Base-by-base conservation (phyloP, 53 echinoderm and acorn worm genomes). In the Luidia sarsii region DNA sequence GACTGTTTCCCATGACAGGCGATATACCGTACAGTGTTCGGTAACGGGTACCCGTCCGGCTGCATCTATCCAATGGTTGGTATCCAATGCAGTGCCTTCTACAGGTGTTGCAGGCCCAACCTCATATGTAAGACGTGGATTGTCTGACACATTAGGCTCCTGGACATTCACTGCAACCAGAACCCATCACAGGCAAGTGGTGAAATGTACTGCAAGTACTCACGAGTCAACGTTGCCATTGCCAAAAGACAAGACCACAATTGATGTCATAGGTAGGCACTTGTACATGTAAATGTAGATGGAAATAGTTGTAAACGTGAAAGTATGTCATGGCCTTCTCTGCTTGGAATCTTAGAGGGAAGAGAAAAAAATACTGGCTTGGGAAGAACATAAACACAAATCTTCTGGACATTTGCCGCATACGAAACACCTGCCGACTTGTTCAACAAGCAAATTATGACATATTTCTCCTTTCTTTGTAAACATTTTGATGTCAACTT, bases 21-120 rank as follows among this genome's bases (percentile, higher is more conserved):
- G 4, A 35, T 52, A 65, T 28, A 71, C 64, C 6, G n/a, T 84
- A 0, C 72, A 27, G 29, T 84, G 84, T 51, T 4, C 5, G 21
- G 84, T 84, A 29, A 21, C 4, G 52, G 64, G 41, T 39, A 73
- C 72, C 55, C 43, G 73, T 63, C 84, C 84, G 38, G 56, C 84
- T 31, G 73, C 39, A 28, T 39, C 31, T 14, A 57, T 84, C 39
- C 5, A 31, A 34, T 84, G 84, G 84, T 34, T 52, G 5, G 7
- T 73, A 19, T 18, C 60, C 22, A 32, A 25, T 2, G 10, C 7
- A 14, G 14, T 41, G 31, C 60, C 38, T 15, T 0, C 11, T 8
- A 48, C 48, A 3, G 7, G 3, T 3, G 37, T 1, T 3, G 7
- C 2, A 3, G 37, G 2, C 45, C 46, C 77, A 18, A 13, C 19